Percentiles rank a stretch among this genome's conserved stretches.
phyloP scores from a whole-genome alignment of 2,888 invertebrate species.

The Metacarcinus magister region DNA sequence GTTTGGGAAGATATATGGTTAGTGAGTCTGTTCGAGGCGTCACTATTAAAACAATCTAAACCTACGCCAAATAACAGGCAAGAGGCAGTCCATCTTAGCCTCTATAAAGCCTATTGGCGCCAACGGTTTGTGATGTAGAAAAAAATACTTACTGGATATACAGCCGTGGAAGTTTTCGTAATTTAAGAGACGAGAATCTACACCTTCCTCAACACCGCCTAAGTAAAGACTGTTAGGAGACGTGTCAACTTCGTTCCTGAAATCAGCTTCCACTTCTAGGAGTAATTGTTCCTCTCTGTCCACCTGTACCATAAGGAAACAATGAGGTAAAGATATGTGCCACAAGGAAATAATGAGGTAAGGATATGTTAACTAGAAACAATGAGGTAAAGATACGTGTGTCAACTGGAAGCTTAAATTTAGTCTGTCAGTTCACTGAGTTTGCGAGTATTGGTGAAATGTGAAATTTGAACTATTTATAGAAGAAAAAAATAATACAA shows the following conservation, averaged over 20 bases:
- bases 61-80: no score
- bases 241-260: background rate
- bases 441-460: no score
- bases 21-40: no score
- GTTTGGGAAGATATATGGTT: no score
- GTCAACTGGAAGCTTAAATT: no score
- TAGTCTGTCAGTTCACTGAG: no score
- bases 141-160: conserved; percentile 68
- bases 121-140: background rate
- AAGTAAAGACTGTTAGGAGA: conserved; percentile 65
- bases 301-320: conserved; percentile 30
- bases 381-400: no score
- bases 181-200: conserved; percentile 56
- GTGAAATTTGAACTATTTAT: no score
- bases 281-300: conserved; percentile 17
- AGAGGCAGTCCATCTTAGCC: background rate
- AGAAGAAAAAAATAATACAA: no score
- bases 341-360: background rate
- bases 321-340: background rate
- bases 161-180: conserved; percentile 73
- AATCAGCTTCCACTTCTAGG: background rate
- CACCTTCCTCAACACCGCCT: conserved; percentile 61
- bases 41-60: no score
- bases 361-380: no score
- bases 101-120: background rate